Evolutionary conservation across 2,888 invertebrate genomes (phyloP), one percentile per base, ranked within the genome.

Genomic region (Hirtodrosophila trivittata): DNA sequence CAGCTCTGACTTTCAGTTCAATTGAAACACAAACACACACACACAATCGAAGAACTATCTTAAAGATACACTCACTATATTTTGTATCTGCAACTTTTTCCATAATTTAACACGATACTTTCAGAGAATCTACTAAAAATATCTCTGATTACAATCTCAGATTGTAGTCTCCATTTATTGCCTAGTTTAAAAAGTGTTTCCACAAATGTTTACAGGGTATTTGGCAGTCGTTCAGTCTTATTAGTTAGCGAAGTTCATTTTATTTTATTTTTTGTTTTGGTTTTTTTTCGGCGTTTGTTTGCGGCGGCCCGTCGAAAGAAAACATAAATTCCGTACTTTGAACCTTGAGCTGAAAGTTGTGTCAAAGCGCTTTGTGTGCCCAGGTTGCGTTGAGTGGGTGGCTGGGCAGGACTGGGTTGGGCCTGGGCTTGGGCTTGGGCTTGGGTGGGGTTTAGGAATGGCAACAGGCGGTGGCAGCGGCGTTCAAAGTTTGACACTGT

Each of bases 301-400:
- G 71, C 55, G 70, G 60, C 55, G 49, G 70, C 35, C 58, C 69
- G 69, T 74, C 64, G 49, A 72, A 76, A 67, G 74, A 76, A 75
- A 75, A 64, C 74, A 76, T 75, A 75, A 75, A 75, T 75, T 75
- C 74, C 74, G 74, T 76, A 74, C 74, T 75, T 75, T 75, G 74
- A 75, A 75, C 74, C 74, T 75, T 72, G 73, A 75, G 64, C 62
- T 76, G 57, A 72, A 74, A 76, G 73, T 76, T 74, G 74, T 72
- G 77, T 74, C 77, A 67, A 62, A 76, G 67, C 67, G 74, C 66
- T 76, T 67, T 74, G 73, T 74, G 73, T 56, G 71, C 35, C 59
- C 75, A 65, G 71, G 58, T 60, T 41, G 58, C 41, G 6, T 12
- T 13, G 26, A 33, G 47, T 46, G 49, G 51, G 51, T 13, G 65